Conservation (phyloP, 2,113 vertebrate species). For the Bubalus kerabau region DNA sequence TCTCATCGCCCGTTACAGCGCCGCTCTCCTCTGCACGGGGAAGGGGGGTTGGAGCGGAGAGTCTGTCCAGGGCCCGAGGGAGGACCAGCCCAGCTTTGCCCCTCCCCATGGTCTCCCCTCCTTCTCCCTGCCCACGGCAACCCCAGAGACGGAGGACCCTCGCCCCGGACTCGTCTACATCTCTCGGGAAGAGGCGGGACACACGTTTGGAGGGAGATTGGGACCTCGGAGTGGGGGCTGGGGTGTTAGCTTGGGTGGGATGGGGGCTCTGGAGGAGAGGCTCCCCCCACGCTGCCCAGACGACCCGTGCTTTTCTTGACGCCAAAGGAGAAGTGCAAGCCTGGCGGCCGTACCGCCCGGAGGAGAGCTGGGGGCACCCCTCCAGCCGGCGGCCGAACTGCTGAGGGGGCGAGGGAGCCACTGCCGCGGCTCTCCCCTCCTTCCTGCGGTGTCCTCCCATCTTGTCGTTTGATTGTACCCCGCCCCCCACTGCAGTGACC, state of each 20-base stretch:
- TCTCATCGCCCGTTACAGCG: not conserved
- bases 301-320: constrained; percentile 1
- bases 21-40: not conserved
- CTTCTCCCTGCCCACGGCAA: not conserved
- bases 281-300: not conserved
- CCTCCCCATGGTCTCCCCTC: not conserved
- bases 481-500: constrained; percentile 59
- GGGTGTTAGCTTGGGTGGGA: not conserved
- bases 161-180: not conserved
- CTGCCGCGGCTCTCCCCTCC: not conserved
- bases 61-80: not conserved
- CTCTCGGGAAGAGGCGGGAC: not conserved
- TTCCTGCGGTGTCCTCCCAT: not conserved
- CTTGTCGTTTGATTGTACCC: constrained; percentile 49
- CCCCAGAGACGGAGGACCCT: not conserved
- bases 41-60: not conserved
- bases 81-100: not conserved
- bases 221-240: not conserved
- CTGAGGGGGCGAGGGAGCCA: not conserved
- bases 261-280: not conserved
- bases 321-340: not conserved
- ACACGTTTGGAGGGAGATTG: not conserved
- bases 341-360: not conserved
- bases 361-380: constrained; percentile 13
- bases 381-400: not conserved